A percentile compares a stretch with the other conserved stretches of the same genome.
Evolutionary conservation across 2,113 vertebrate species (phyloP).

Genomic region (Panthera tigris): DNA sequence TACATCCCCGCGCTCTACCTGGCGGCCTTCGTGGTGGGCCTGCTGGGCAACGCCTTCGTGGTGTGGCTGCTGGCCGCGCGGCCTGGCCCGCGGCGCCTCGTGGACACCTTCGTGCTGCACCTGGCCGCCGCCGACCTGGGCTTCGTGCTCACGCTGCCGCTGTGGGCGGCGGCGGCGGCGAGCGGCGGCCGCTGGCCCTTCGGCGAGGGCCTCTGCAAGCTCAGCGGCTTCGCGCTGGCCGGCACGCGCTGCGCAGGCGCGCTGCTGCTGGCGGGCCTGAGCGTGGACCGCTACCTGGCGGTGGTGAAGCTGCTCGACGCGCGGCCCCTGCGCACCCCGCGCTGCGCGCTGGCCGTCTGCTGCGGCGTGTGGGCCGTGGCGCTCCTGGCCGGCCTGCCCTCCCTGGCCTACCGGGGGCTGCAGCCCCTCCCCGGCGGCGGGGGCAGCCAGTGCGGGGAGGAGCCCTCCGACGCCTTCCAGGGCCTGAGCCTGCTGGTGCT

Average conservation of each 20-base stretch:
- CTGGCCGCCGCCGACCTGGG: conserved; percentile 90
- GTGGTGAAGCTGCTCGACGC: conserved; percentile 86
- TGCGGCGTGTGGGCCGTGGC: conserved; percentile 85
- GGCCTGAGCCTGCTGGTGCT: conserved; percentile 82
- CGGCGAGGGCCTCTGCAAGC: conserved; percentile 86
- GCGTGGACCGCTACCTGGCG: conserved; percentile 89
- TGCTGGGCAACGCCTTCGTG: conserved; percentile 90
- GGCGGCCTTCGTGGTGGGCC: conserved; percentile 87
- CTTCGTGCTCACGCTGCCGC: conserved; percentile 89
- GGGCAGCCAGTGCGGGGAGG: conserved; percentile 81
- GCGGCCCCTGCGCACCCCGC: conserved; percentile 79
- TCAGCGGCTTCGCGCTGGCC: conserved; percentile 89
- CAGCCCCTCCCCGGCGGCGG: accelerated
- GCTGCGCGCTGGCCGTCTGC: conserved; percentile 80
- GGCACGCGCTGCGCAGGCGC: conserved; percentile 92
- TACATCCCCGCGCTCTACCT: conserved; percentile 88
- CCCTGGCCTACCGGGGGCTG: conserved; percentile 82
- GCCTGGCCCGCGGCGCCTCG: conserved; percentile 81
- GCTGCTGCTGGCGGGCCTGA: conserved; percentile 90
- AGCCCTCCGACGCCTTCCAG: conserved; percentile 74
- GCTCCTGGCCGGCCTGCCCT: conserved; percentile 85
- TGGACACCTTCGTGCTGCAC: conserved; percentile 91
- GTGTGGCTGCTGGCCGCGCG: conserved; percentile 84
- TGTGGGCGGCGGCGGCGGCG: conserved; percentile 87
- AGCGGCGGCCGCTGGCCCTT: conserved; percentile 85